Conservation (phyloP, 2,113 vertebrate genomes). For the Rhabdornis inornatus region DNA sequence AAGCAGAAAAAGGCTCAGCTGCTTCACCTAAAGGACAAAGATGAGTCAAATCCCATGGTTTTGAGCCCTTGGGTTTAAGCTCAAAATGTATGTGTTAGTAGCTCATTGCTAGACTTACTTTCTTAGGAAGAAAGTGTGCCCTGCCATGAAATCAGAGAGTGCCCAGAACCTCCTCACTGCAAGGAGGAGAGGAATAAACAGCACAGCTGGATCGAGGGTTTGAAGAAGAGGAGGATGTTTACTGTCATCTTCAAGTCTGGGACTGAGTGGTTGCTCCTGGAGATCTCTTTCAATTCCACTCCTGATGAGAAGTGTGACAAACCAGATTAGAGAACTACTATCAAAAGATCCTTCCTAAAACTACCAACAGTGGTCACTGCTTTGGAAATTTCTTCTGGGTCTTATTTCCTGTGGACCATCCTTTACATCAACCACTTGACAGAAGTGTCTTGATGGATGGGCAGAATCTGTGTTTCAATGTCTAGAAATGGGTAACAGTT, state of each 20-base stretch:
- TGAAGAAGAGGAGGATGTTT: background rate
- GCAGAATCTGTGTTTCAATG: background rate
- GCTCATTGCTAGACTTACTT: background rate
- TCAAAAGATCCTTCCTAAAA: background rate
- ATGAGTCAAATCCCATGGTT: background rate
- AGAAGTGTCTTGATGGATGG: background rate
- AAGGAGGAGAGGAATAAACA: background rate
- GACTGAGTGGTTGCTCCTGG: background rate
- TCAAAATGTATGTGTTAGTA: background rate
- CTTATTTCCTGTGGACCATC: background rate
- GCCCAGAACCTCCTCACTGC: rapidly evolving
- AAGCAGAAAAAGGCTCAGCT: background rate
- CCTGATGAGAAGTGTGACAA: background rate
- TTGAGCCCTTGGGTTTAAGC: background rate
- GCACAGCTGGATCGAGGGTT: background rate
- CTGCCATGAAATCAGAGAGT: background rate
- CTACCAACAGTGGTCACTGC: background rate
- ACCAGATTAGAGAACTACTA: background rate
- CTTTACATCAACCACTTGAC: background rate
- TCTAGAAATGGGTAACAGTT: background rate
- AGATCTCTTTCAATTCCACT: background rate
- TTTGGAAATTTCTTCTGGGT: background rate
- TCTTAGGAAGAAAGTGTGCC: background rate
- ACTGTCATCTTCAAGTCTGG: background rate
- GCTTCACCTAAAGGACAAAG: background rate